Base-by-base conservation (phyloP, 1,140 invertebrate species). In the Gryon sp. region DNA sequence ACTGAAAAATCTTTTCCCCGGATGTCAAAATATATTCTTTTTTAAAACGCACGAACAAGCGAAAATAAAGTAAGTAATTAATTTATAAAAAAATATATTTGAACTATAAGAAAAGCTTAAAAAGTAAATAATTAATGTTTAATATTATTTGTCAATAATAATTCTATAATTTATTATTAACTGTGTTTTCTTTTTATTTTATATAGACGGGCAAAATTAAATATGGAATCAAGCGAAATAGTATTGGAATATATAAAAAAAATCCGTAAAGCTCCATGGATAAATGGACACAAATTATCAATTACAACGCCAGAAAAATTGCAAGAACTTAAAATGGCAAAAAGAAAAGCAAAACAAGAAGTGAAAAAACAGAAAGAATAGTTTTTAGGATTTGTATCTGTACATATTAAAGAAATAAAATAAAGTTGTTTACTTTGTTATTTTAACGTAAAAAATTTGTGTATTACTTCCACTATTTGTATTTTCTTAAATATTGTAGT, bases 181-280 rank as follows among this genome's bases (percentile, higher is more conserved):
- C 12, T 57, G 6, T n/a, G 11, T 36, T 68, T 68, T n/a, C n/a
- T n/a, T n/a, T n/a, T n/a, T n/a, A n/a, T n/a, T n/a, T n/a, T n/a
- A n/a, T n/a, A n/a, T 24, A 68, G 63, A 6, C 40, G 24, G 11
- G 63, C 63, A 12, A 68, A 68, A 57, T 28, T 68, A 26, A 68
- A 68, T 40, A 68, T 68, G 63, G 40, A 57, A 11, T 57, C 52
- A 5, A 0, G 1, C n/a, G 50, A 57, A 2, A 50, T 50, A 18
- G n/a, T 14, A 11, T 18, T 34, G 4, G 32, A 68, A 48, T 68
- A 68, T 16, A 19, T 57, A 4, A 28, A 22, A 30, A 68, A 48
- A 40, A 24, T 8, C 26, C 15, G 24, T 3, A 18, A 34, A 18
- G 8, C 26, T 20, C 50, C 43, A 45, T 14, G 9, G 22, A 15